Evolutionary conservation across 2,888 invertebrate genomes (phyloP).

Genomic region (Rhabditophanes sp.): DNA sequence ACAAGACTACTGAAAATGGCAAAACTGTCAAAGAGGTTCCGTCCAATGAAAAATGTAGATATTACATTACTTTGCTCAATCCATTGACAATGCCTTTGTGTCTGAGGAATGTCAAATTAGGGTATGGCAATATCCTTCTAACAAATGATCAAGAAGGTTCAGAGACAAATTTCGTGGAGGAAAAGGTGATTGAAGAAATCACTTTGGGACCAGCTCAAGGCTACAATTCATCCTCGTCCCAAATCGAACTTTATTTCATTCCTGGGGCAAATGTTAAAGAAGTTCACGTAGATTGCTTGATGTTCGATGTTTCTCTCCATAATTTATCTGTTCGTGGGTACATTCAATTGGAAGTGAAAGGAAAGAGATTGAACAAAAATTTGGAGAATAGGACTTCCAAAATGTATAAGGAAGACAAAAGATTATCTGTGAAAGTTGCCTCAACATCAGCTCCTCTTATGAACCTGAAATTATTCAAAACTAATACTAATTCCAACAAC

Average conservation of each 20-base stretch:
- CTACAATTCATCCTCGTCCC: too few species aligned
- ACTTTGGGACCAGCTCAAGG: too few species aligned
- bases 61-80: conserved; percentile 20
- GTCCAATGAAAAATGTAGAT: conserved; percentile 20
- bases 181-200: too few species aligned
- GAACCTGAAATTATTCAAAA: conserved; percentile 13
- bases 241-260: too few species aligned
- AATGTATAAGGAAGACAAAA: conserved; percentile 19
- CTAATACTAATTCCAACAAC: conserved; percentile 5
- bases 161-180: too few species aligned
- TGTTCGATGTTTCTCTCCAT: too few species aligned
- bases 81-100: conserved; percentile 18
- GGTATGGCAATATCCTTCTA: conserved; percentile 2
- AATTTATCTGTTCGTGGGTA: too few species aligned
- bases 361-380: conserved; percentile 22
- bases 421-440: conserved; percentile 19
- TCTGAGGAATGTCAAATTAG: conserved; percentile 17
- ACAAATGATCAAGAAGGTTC: too few species aligned
- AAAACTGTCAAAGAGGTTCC: conserved; percentile 20
- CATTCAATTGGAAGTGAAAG: conserved; percentile 27
- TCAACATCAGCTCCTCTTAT: conserved; percentile 22
- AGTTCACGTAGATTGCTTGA: too few species aligned
- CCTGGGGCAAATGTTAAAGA: too few species aligned
- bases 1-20: conserved; percentile 19
- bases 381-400: conserved; percentile 37